phyloP scores from a whole-genome alignment of 64 coral and sea anemone species.

The Astreopora myriophthalma region DNA sequence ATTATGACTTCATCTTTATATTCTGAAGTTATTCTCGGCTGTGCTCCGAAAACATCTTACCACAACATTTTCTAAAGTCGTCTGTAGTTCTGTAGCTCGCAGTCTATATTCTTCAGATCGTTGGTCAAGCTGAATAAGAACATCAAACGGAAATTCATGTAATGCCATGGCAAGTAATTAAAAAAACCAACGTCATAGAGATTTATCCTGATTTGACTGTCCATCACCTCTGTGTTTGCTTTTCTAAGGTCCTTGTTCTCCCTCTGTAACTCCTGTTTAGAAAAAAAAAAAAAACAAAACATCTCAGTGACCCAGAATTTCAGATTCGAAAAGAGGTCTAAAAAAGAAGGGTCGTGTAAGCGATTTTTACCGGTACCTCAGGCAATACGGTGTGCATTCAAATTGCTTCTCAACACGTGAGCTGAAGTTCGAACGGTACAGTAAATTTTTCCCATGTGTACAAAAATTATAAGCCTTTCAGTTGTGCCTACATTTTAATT shows the following conservation, averaged over 20 bases:
- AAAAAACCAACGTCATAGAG: too few species aligned
- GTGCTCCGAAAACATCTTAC: conserved; percentile 19
- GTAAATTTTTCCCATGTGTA: too few species aligned
- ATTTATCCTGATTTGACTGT: not conserved
- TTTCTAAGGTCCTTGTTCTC: conserved; percentile 41
- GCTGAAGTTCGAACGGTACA: too few species aligned
- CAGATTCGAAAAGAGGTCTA: too few species aligned
- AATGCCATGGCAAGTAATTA: not conserved
- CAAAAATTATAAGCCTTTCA: too few species aligned
- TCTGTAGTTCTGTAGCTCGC: conserved; percentile 91
- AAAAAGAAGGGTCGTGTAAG: too few species aligned
- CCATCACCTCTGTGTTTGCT: conserved; percentile 65
- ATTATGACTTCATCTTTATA: too few species aligned
- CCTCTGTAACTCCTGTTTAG: conserved; percentile 45
- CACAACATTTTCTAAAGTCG: conserved; percentile 91
- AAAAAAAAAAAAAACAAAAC: not conserved
- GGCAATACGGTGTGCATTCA: too few species aligned
- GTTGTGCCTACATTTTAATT: too few species aligned
- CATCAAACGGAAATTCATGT: not conserved
- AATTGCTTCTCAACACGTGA: too few species aligned
- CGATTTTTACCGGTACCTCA: too few species aligned
- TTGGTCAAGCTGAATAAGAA: conserved; percentile 69
- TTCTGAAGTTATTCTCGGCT: too few species aligned
- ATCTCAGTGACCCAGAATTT: not conserved
- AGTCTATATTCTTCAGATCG: conserved; percentile 87